Evolutionary conservation across 2,888 invertebrate genomes (phyloP), one percentile per base, ranked within the genome.

Genomic region (Bibio marci): DNA sequence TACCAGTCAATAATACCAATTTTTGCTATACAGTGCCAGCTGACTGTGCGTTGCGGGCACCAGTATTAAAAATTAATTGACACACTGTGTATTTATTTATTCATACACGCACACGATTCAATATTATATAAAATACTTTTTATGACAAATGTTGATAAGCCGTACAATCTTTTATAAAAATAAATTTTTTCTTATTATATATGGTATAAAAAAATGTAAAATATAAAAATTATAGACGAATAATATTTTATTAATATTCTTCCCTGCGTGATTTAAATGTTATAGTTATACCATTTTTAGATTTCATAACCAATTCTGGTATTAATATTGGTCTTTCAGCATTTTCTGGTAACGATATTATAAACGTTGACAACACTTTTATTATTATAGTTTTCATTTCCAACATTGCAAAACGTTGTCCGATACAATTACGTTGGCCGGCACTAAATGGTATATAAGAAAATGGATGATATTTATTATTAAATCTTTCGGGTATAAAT

Each of bases 371-470:
- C 36, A 62, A 42, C 2, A 60, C 52, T 49, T 59, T 61, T 1
- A 55, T 48, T 4, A 54, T 49, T 17, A 59, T 47, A 6, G 54
- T 53, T 44, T 62, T 62, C 4, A 58, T 56, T 48, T 62, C 62
- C 19, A 61, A 41, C 46, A 60, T 51, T 22, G 62, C 62, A 39
- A 62, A 62, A 41, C 57, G 59, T 42, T 62, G 62, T 1, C 40
- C 40, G 46, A 62, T 61, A 42, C 62, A 61, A 45, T 62, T 61
- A 5, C 62, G 54, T 8, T 61, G 55, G 1, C 62, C 62, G 0
- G 61, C 62, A 13, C 58, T 58, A 35, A 62, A 62, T 4, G 62
- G 62, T 40, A 62, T 58, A 41, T 54, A 60, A 3, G 56, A 54
- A 41, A 56, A 62, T 0, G 61, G 59, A 47, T 57, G 59, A 18